These are phyloP conservation scores for Pseudorasbora parva DNA, from an alignment of 2,113 vertebrate species.

Conservation along the genomic window DNA sequence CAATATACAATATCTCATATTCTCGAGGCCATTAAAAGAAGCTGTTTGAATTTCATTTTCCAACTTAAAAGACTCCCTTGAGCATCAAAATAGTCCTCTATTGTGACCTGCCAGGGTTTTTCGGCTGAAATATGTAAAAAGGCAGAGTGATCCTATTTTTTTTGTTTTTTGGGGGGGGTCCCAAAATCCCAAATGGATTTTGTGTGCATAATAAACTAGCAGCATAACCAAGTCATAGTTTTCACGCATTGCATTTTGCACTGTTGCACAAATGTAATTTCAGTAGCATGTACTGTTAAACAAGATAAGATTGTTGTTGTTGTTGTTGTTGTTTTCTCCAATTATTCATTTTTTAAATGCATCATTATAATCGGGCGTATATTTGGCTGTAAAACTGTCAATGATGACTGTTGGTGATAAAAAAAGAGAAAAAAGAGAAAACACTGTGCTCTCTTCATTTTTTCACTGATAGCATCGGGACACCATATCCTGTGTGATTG, in stretches of 20 bases:
- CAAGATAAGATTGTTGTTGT: neutral
- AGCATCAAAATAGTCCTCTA: conserved; percentile 53
- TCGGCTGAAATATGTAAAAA: conserved; percentile 46
- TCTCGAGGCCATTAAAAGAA: conserved; percentile 48
- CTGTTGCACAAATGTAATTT: neutral
- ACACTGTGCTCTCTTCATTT: conserved; percentile 9
- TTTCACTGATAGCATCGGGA: conserved; percentile 12
- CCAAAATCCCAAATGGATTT: neutral
- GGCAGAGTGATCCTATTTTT: neutral
- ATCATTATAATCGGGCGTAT: neutral
- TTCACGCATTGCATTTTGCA: neutral
- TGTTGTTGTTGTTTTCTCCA: neutral
- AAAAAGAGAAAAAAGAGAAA: too few species aligned
- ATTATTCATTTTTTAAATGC: neutral
- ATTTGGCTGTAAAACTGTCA: neutral
- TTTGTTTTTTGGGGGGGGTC: neutral
- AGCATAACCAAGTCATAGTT: neutral
- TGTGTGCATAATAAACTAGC: neutral
- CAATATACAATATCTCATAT: conserved; percentile 32
- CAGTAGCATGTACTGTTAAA: neutral
- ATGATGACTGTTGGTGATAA: neutral
- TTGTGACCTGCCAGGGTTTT: conserved; percentile 42
- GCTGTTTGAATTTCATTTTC: conserved; percentile 50
- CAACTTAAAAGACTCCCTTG: conserved; percentile 51
- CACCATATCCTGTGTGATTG: conserved; percentile 35